A percentile compares a stretch with the other conserved stretches of the same genome.
Evolutionary conservation across 1,140 invertebrate genomes (phyloP).

Genomic region (Triops longicaudatus): DNA sequence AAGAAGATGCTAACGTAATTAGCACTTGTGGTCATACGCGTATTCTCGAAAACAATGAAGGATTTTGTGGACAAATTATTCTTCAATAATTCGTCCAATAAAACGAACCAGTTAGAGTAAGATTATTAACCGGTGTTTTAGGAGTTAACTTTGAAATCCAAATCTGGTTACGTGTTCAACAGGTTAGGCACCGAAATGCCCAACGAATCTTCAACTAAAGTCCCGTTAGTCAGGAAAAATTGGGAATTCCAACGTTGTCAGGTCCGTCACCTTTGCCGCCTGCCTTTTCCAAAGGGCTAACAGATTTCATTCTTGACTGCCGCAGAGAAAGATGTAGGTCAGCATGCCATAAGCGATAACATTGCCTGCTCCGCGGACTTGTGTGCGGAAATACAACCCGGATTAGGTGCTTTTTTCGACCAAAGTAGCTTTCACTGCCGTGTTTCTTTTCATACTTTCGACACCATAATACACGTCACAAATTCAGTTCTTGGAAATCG

Average conservation of each 20-base stretch:
- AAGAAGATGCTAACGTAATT: no score
- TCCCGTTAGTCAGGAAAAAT: conserved; percentile 4
- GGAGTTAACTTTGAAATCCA: no score
- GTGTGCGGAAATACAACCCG: background rate
- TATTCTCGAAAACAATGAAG: no score
- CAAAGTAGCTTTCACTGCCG: background rate
- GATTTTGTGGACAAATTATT: no score
- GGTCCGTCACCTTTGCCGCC: background rate
- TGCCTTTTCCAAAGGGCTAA: background rate
- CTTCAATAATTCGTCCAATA: no score
- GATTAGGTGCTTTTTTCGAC: background rate
- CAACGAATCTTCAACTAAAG: background rate
- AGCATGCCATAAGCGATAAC: background rate
- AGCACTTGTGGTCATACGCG: no score
- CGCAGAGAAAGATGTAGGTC: background rate
- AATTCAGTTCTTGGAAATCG: no score
- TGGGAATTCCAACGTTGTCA: background rate
- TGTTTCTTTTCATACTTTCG: background rate
- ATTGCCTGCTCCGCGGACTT: background rate
- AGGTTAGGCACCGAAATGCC: background rate
- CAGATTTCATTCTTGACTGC: background rate
- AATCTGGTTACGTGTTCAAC: background rate
- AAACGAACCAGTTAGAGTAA: no score
- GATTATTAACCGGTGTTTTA: no score
- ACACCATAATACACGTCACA: no score